Conservation (phyloP, 1,140 invertebrate genomes). For the Nilaparvata lugens region DNA sequence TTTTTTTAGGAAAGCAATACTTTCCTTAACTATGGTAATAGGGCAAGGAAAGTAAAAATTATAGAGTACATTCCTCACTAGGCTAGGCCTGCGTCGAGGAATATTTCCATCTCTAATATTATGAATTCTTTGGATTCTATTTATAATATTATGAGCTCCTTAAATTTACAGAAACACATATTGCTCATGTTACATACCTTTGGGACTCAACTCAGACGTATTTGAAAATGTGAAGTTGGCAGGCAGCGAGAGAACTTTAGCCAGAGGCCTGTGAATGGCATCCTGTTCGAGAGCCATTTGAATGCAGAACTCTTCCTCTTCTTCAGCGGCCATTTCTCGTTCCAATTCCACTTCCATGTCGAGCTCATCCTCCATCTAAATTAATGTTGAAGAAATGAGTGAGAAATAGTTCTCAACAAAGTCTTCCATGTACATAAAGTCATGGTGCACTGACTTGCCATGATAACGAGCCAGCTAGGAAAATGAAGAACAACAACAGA, state of each 20-base stretch:
- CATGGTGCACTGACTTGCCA: background rate
- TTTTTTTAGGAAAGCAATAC: no score
- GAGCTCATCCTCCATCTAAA: conserved; percentile 80
- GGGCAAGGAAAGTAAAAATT: no score
- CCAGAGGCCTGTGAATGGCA: conserved; percentile 39
- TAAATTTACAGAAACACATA: no score
- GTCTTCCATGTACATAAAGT: background rate
- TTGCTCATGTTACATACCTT: no score
- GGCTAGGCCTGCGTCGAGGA: no score
- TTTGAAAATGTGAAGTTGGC: conserved; percentile 45
- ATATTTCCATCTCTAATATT: no score
- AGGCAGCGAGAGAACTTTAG: conserved; percentile 48
- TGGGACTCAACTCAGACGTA: conserved; percentile 1
- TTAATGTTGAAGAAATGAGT: conserved; percentile 11
- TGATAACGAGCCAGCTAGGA: no score
- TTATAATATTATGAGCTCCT: no score
- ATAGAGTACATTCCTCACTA: no score
- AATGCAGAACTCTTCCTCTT: conserved; percentile 56
- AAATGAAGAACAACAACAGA: no score
- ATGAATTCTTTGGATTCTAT: no score
- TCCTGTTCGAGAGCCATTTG: conserved; percentile 38
- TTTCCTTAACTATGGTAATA: no score
- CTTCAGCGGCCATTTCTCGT: conserved; percentile 65
- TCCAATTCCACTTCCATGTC: conserved; percentile 86
- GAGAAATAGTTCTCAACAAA: background rate